Percentiles rank a stretch among this genome's conserved stretches.
Conservation (phyloP, 1,140 invertebrate genomes). For the Agrilus planipennis region DNA sequence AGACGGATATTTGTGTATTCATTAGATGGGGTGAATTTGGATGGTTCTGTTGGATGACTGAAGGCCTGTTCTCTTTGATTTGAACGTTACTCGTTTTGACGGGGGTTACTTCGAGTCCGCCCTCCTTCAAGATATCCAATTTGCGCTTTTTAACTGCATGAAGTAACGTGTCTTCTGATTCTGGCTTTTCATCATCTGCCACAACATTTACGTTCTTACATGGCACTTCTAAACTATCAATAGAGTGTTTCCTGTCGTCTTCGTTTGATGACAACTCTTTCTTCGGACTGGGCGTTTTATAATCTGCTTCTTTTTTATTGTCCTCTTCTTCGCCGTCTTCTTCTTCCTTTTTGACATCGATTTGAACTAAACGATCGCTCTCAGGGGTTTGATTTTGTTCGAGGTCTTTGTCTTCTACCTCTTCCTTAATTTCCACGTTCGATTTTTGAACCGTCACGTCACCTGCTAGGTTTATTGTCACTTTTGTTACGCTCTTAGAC, state of each 20-base stretch:
- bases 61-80: slow-evolving; percentile 27
- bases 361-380: not conserved
- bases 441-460: slow-evolving; percentile 1
- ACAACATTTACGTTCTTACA: slow-evolving; percentile 46
- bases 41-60: slow-evolving; percentile 28
- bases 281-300: not conserved
- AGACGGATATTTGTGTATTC: not conserved
- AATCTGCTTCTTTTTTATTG: too few relatives aligned
- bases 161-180: slow-evolving; percentile 28
- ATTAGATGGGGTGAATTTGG: not conserved
- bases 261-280: not conserved
- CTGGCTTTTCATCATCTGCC: too few relatives aligned
- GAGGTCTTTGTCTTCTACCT: not conserved
- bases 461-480: too few relatives aligned
- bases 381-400: not conserved
- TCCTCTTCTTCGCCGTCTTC: slow-evolving; percentile 7
- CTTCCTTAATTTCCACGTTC: slow-evolving; percentile 2
- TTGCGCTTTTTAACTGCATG: slow-evolving; percentile 51
- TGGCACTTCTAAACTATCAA: slow-evolving; percentile 32
- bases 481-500: not conserved
- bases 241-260: slow-evolving; percentile 2
- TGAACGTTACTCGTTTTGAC: slow-evolving; percentile 33
- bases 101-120: slow-evolving; percentile 58
- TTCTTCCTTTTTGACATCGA: slow-evolving; percentile 6
- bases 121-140: slow-evolving; percentile 58